phyloP scores from a whole-genome alignment of 1,140 invertebrate genomes.

The Drosophila grimshawi region DNA sequence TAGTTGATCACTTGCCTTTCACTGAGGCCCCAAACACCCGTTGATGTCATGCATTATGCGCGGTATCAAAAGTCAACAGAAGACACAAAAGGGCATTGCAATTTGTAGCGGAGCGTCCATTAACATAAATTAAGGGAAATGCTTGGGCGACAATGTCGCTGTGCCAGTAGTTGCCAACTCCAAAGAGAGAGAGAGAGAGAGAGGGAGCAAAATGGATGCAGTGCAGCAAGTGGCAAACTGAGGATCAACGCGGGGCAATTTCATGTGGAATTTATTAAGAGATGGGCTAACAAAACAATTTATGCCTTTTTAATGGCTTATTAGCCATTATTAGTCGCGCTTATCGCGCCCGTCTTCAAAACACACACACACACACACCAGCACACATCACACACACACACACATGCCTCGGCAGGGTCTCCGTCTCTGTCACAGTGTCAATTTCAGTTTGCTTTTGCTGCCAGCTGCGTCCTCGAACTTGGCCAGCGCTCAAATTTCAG shows the following conservation, averaged over 20 bases:
- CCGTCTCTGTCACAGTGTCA: conserved; percentile 29
- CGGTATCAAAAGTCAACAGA: conserved; percentile 33
- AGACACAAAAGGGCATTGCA: conserved; percentile 75
- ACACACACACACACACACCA: conserved; percentile 36
- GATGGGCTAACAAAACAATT: conserved; percentile 80
- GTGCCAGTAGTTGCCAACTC: conserved; percentile 12
- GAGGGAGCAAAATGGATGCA: conserved; percentile 25
- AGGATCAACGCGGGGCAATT: conserved; percentile 45
- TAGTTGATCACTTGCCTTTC: neutral
- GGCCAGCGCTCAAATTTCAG: conserved; percentile 67
- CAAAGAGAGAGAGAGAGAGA: conserved; percentile 9
- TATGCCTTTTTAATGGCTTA: conserved; percentile 82
- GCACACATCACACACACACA: neutral
- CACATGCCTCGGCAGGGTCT: neutral
- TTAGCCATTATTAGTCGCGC: conserved; percentile 83
- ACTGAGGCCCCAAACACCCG: neutral
- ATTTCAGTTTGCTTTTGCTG: conserved; percentile 33
- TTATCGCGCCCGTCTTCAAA: conserved; percentile 67
- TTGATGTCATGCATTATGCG: neutral
- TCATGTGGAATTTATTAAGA: conserved; percentile 78
- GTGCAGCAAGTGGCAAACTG: conserved; percentile 48
- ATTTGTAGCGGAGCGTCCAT: conserved; percentile 75
- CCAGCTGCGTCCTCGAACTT: conserved; percentile 50
- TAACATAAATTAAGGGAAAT: conserved; percentile 77
- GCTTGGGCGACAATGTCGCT: conserved; percentile 40